Evolutionary conservation across 2,113 vertebrate species (phyloP).

Genomic region (Brachypteracias leptosomus): DNA sequence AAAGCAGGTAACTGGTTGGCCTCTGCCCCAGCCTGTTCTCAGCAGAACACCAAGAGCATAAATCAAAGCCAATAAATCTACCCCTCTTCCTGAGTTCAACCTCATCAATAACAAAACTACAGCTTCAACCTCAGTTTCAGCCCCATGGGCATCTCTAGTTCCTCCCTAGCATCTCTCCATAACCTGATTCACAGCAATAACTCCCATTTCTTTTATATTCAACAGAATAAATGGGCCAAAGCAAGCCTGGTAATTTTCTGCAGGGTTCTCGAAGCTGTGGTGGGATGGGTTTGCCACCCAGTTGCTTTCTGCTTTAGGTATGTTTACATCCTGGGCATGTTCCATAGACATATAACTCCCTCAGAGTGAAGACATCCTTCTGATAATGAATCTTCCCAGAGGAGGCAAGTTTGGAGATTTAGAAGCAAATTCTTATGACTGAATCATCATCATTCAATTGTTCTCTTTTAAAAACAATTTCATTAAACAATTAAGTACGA

Average conservation of each 20-base stretch:
- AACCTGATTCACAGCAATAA: neutral
- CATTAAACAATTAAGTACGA: conserved; percentile 74
- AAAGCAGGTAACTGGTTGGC: neutral
- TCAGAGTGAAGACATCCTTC: neutral
- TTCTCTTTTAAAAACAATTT: conserved; percentile 74
- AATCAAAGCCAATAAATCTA: neutral
- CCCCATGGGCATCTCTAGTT: neutral
- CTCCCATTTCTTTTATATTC: neutral
- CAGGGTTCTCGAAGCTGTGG: neutral
- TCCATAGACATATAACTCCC: neutral
- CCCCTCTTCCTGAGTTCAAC: neutral
- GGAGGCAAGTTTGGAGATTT: conserved; percentile 30
- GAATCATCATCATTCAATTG: conserved; percentile 67
- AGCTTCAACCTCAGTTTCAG: neutral
- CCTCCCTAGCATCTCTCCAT: neutral
- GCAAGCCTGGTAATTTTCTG: neutral
- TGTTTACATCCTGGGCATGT: neutral
- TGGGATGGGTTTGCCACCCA: neutral
- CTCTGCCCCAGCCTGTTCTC: neutral
- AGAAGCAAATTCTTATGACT: conserved; percentile 32
- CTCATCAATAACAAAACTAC: neutral
- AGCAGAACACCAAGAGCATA: neutral
- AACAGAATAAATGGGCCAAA: neutral
- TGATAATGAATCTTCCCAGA: conserved; percentile 17
- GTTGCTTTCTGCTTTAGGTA: neutral